phyloP scores from a whole-genome alignment of 2,888 invertebrate species.

The Yponomeuta plumbellus region DNA sequence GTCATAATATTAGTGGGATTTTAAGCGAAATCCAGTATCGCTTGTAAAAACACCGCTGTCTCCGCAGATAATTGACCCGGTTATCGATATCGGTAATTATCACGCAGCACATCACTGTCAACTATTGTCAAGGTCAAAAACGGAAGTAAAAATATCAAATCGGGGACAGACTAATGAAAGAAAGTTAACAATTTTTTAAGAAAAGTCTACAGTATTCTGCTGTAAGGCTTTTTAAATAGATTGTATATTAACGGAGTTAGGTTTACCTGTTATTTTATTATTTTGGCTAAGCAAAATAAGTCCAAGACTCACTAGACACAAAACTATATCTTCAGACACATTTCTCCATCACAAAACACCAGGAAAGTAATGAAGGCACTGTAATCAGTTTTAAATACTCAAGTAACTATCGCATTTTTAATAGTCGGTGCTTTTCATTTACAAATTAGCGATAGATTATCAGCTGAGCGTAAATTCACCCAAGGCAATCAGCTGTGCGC shows the following conservation, averaged over 20 bases:
- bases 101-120: constrained; percentile 5
- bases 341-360: neutral
- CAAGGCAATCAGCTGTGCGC: neutral
- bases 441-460: neutral
- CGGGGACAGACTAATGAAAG: neutral
- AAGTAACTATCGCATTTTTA: neutral
- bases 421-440: neutral
- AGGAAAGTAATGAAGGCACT: neutral
- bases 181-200: neutral
- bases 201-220: neutral
- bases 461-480: neutral
- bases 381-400: neutral
- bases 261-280: neutral
- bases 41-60: neutral
- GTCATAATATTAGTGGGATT: too few species aligned
- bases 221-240: neutral
- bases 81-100: neutral
- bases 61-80: neutral
- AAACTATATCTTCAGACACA: neutral
- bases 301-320: neutral
- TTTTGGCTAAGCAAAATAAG: neutral
- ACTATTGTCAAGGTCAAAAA: constrained; percentile 3
- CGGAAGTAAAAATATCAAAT: neutral
- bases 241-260: neutral
- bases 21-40: too few species aligned